These are phyloP conservation scores for Artibeus jamaicensis DNA, from an alignment of 2,797 vertebrate species.

Conservation along the genomic window DNA sequence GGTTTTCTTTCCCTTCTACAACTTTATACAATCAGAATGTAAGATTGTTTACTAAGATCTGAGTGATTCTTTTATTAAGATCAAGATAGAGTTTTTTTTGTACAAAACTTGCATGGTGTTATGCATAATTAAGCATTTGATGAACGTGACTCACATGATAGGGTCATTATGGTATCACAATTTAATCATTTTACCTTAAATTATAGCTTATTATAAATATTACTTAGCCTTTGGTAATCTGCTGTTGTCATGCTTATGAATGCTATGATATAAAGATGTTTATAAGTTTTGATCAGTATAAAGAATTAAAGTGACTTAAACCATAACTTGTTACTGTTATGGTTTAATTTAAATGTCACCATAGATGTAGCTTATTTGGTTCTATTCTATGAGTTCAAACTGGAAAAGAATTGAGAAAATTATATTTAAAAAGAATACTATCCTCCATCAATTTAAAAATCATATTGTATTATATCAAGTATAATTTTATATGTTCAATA, in stretches of 20 bases:
- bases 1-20: not conserved
- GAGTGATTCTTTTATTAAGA: constrained; percentile 13
- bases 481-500: not conserved
- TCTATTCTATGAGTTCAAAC: not conserved
- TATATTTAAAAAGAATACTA: not conserved
- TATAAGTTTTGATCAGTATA: not conserved
- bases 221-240: not conserved
- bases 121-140: not conserved
- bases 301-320: not conserved
- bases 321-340: not conserved
- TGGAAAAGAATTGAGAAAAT: not conserved
- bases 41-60: not conserved
- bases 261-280: not conserved
- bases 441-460: not conserved
- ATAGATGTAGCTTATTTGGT: not conserved
- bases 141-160: not conserved
- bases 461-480: not conserved
- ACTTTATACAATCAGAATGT: not conserved
- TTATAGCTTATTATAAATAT: constrained; percentile 11
- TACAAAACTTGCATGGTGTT: not conserved
- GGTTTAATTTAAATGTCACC: not conserved
- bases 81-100: not conserved
- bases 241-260: not conserved
- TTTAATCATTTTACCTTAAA: not conserved
- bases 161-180: constrained; percentile 1